These are phyloP conservation scores for Crotalus tigris DNA, from an alignment of 2,113 vertebrate genomes.

Conservation along the genomic window DNA sequence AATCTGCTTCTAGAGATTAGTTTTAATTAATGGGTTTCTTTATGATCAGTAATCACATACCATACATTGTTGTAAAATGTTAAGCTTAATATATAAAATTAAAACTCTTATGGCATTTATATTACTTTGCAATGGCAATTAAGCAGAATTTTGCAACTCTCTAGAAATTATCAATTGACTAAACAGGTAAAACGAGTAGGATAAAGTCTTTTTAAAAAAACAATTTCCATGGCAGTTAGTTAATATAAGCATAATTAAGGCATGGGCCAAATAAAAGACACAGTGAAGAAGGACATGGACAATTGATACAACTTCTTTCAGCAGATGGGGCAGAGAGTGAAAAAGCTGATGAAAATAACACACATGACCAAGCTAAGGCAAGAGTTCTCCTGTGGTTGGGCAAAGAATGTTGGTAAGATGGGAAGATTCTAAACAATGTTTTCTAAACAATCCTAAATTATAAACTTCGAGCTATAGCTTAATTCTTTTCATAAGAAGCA, in stretches of 20 bases:
- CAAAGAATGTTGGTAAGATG: neutral
- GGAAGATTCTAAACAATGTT: neutral
- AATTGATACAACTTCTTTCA: neutral
- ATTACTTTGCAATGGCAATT: neutral
- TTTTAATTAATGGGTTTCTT: neutral
- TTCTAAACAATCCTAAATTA: neutral
- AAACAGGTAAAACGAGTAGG: neutral
- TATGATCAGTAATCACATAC: neutral
- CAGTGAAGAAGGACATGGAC: neutral
- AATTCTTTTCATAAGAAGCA: neutral
- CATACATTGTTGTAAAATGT: neutral
- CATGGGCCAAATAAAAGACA: neutral
- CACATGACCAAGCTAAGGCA: neutral
- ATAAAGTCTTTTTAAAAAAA: neutral
- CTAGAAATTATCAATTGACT: neutral
- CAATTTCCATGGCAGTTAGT: neutral
- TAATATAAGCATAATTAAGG: neutral
- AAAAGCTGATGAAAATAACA: neutral
- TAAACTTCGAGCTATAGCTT: neutral
- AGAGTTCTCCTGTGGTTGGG: neutral
- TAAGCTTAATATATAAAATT: neutral
- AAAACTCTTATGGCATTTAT: neutral
- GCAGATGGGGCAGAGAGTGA: neutral
- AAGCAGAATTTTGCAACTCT: neutral
- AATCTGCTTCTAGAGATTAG: neutral